Percentiles rank a stretch among this genome's conserved stretches.
These are phyloP conservation scores for Eonycteris spelaea DNA, from an alignment of 2,113 vertebrate genomes.

Conservation along the genomic window DNA sequence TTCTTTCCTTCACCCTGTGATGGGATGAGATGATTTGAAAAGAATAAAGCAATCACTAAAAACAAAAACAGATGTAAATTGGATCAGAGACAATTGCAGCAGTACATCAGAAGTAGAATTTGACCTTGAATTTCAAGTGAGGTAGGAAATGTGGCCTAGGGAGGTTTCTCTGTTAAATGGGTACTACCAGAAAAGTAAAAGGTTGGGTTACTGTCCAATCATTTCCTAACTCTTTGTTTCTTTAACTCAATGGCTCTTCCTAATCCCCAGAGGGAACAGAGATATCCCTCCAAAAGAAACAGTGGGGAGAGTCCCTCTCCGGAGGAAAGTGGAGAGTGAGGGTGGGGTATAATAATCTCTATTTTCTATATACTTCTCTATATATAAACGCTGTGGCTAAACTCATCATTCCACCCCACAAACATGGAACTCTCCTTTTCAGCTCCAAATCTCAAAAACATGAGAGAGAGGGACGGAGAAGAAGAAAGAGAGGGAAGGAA, in stretches of 20 bases:
- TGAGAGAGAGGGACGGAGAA: neutral
- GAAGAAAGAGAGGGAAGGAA: too few species aligned
- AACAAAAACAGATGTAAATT: slow-evolving; percentile 68
- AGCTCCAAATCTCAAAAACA: neutral
- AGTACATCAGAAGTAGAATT: slow-evolving; percentile 30
- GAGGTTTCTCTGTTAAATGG: neutral
- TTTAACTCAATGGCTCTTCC: neutral
- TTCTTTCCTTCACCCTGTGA: slow-evolving; percentile 68
- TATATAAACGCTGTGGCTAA: neutral
- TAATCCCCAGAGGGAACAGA: neutral
- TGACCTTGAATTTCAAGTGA: slow-evolving; percentile 44
- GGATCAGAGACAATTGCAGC: slow-evolving; percentile 31
- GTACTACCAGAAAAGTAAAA: neutral
- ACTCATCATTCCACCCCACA: neutral
- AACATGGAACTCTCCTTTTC: neutral
- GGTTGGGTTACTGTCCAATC: neutral
- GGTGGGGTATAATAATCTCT: neutral
- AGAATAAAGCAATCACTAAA: slow-evolving; percentile 58
- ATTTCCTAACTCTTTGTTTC: neutral
- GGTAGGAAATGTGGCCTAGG: neutral
- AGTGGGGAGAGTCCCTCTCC: neutral
- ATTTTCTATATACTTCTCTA: neutral
- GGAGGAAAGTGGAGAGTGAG: neutral
- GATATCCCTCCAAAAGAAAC: neutral
- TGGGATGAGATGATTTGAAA: slow-evolving; percentile 57